Base-by-base conservation (phyloP, 1,140 invertebrate species). In the Orius insidiosus region DNA sequence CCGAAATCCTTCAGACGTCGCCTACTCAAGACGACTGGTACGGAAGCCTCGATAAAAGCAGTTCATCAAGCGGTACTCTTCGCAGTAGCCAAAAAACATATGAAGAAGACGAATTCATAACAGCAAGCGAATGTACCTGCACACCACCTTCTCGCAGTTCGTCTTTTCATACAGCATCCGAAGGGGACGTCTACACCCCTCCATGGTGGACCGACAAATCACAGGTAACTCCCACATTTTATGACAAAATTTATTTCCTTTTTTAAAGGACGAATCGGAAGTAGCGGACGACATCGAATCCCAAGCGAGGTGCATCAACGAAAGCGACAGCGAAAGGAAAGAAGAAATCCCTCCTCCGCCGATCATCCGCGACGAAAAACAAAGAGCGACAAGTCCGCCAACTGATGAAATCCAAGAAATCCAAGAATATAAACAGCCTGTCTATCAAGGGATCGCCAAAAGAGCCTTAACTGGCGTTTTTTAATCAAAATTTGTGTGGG, bases 61-160 rank as follows among this genome's bases (percentile, higher is more conserved):
- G 18, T 30, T 31, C 41, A 7, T 34, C 18, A n/a, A 30, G 19
- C 14, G 24, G 41, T 2, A 43, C 41, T 3, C n/a, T 16, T 8
- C 24, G 41, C 13, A 44, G 41, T 15, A 14, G 24, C 24, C 24
- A 24, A 36, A n/a, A 35, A 43, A 31, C 35, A 5, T 15, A 48
- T 36, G 49, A 33, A 42, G 49, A 43, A 31, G 41, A 43, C 24
- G 41, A 43, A 15, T 43, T 43, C 24, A 30, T 37, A 11, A 78
- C 75, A 5, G 75, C 76, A n/a, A 77, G 76, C 1, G 76, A 80
- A 53, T 73, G 72, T 49, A 76, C 75, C 6, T 67, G 71, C 64
- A 43, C 69, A 16, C 69, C 71, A 15, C 69, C 73, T 49, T 76
- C 74, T 6, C 58, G 72, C 34, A 76, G 73, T 11, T 76, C 74